These are phyloP conservation scores for Athene cunicularia DNA, from an alignment of 2,113 vertebrate species.

Conservation along the genomic window DNA sequence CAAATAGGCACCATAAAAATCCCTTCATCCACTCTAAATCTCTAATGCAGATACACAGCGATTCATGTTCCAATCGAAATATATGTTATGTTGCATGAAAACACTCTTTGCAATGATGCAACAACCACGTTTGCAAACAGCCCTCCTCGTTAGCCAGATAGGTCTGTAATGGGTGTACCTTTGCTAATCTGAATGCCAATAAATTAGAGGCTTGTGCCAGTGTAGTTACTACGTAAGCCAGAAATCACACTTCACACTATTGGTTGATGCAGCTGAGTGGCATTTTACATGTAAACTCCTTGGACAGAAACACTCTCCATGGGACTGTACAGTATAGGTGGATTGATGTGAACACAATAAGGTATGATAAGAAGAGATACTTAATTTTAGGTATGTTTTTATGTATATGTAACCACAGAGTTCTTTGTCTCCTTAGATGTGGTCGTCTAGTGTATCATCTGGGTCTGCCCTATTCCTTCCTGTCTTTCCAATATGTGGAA, in stretches of 20 bases:
- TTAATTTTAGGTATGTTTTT: neutral
- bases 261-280: rapidly evolving
- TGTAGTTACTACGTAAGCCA: rapidly evolving
- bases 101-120: neutral
- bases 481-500: constrained; percentile 84
- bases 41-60: rapidly evolving
- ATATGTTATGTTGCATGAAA: neutral
- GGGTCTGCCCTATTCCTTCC: constrained; percentile 85
- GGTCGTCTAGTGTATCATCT: constrained; percentile 88
- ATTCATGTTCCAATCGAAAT: neutral
- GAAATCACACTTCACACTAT: neutral
- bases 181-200: neutral
- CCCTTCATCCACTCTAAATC: neutral
- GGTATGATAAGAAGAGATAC: neutral
- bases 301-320: neutral
- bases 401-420: neutral
- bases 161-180: neutral
- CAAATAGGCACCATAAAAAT: neutral
- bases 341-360: neutral
- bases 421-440: constrained; percentile 78
- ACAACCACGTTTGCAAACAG: neutral
- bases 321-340: neutral
- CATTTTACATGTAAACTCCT: neutral
- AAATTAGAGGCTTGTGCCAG: neutral
- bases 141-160: neutral